Conservation (phyloP, 2,888 invertebrate species). For the Conus canariensis region DNA sequence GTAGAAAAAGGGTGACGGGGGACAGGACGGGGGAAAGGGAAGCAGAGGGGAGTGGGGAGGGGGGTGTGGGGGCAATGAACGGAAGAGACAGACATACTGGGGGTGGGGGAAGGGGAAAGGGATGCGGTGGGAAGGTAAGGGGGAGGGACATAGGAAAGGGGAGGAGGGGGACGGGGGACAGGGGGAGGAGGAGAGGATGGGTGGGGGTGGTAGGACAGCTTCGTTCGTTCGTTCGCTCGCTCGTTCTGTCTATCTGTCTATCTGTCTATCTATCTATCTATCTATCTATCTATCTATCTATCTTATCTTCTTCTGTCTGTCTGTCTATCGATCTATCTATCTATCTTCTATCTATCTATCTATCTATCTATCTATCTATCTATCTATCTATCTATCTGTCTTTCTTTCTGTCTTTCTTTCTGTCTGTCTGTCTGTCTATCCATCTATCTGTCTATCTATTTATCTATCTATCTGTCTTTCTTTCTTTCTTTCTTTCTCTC, state of each 20-base stretch:
- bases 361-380: background rate
- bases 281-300: no score
- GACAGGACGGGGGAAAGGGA: no score
- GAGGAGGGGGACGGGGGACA: background rate
- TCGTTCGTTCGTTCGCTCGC: no score
- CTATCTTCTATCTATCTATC: background rate
- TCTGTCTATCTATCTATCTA: background rate
- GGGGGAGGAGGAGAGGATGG: background rate
- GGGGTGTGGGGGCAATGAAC: background rate
- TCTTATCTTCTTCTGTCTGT: no score
- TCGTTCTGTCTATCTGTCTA: background rate
- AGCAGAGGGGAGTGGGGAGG: background rate
- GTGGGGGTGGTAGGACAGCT: no score
- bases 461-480: no score
- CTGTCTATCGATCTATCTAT: no score
- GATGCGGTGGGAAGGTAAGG: no score
- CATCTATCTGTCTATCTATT: no score
- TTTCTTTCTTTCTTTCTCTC: no score
- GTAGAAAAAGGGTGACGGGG: background rate
- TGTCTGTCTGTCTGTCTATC: background rate
- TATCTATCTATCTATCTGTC: background rate
- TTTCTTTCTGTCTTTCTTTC: background rate
- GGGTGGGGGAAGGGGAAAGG: background rate
- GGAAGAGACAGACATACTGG: background rate
- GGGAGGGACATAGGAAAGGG: background rate